Base-by-base conservation (phyloP, 2,113 vertebrate genomes). In the Strigops habroptila region DNA sequence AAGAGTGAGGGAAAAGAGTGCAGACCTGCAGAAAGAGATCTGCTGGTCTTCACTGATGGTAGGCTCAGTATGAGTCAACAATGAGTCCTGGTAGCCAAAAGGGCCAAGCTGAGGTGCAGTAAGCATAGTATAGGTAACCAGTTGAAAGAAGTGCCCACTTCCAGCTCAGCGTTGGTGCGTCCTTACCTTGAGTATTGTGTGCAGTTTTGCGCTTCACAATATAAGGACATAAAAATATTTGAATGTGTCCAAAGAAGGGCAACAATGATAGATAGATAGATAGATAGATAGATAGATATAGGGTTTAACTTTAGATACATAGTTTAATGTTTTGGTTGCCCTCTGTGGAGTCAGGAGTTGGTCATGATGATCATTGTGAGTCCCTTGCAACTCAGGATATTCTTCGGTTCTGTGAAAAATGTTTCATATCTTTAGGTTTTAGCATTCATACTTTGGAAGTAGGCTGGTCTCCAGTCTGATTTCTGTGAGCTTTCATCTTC, bases 341-440 rank as follows among this genome's bases (percentile, higher is more conserved):
- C 12, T 49, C 9, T 25, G 22, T 60, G 23, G 25, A 48, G 51
- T 71, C 39, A 71, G 44, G 17, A 59, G 7, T 52, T 21, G 6
- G 44, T 43, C 7, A 6, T 1, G 7, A 28, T 22, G 10, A 35
- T 65, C 33, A 28, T 10, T 1, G 0, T 41, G n/a, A 6, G 3
- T 53, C 19, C 12, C 14, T 67, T 85, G 16, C 3, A 39, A 1
- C 14, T 60, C 65, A 73, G 14, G 12, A 25, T 43, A 49, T 27
- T 59, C 33, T 46, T n/a, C 46, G 53, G 18, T 27, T 73, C 35
- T 62, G 12, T 13, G 25, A 76, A 81, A 88, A 68, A 48, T 8
- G 3, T 25, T 84, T 88, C 22, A 51, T 3, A 13, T 51, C 84
- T 93, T 39, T 68, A 52, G 12, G 11, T 67, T 67, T 93, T 51